Conservation (phyloP, 2,113 vertebrate species). For the Grus americana region DNA sequence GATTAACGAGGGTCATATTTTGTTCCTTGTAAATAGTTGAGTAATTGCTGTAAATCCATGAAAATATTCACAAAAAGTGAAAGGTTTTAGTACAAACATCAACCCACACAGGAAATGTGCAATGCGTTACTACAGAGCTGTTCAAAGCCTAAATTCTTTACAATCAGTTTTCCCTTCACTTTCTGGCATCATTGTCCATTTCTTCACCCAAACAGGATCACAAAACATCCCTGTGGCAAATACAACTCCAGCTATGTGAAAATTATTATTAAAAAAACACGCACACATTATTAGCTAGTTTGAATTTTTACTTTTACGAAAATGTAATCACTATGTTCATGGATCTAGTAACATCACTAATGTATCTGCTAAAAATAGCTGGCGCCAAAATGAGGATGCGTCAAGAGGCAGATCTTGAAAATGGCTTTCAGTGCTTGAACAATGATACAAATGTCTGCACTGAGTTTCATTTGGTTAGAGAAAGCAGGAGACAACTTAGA, state of each 20-base stretch:
- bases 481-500: not conserved
- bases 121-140: not conserved
- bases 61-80: conserved; percentile 43
- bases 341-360: not conserved
- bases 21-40: conserved; percentile 52
- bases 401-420: not conserved
- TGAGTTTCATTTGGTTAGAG: not conserved
- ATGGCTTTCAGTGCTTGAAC: not conserved
- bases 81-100: conserved; percentile 30
- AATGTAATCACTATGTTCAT: not conserved
- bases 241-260: not conserved
- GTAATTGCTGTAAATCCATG: conserved; percentile 46
- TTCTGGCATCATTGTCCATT: not conserved
- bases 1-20: conserved; percentile 47
- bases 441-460: not conserved
- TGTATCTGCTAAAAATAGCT: not conserved
- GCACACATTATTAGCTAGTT: not conserved
- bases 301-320: not conserved
- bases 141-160: not conserved
- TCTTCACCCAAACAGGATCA: not conserved
- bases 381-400: not conserved
- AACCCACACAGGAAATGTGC: not conserved
- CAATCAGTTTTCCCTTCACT: not conserved
- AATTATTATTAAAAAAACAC: not conserved
- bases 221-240: not conserved